Percentiles rank a stretch among this genome's conserved stretches.
Evolutionary conservation across 2,113 vertebrate species (phyloP).

Genomic region (Hyaena hyaena): DNA sequence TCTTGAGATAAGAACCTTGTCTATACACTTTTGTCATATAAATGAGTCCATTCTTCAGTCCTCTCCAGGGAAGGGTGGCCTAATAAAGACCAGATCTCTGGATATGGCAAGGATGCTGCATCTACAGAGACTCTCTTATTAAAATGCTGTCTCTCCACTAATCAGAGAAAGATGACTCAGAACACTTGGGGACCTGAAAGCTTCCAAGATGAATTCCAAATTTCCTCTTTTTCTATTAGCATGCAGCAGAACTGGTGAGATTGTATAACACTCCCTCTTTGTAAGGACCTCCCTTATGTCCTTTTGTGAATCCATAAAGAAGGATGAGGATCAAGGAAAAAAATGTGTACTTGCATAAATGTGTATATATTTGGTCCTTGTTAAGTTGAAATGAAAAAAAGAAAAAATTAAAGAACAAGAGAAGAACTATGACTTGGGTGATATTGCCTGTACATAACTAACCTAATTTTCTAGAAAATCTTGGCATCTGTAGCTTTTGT

Average conservation of each 20-base stretch:
- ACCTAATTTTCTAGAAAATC: slow-evolving; percentile 28
- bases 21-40: neutral
- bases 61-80: neutral
- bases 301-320: neutral
- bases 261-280: neutral
- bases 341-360: neutral
- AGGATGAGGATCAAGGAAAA: neutral
- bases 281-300: neutral
- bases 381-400: neutral
- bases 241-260: neutral
- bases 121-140: neutral
- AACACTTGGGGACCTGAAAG: neutral
- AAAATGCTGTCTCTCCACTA: neutral
- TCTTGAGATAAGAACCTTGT: neutral
- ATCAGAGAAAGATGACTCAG: slow-evolving; percentile 54
- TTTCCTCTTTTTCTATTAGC: neutral
- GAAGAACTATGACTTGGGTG: neutral
- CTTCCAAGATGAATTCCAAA: slow-evolving; percentile 19
- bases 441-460: neutral
- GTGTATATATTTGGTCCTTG: neutral
- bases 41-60: neutral
- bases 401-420: neutral
- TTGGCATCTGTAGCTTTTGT: neutral
- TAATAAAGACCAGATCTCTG: neutral
- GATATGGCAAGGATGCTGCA: neutral